These are phyloP conservation scores for Ectemnius lituratus DNA, from an alignment of 2,888 invertebrate species.

Conservation along the genomic window DNA sequence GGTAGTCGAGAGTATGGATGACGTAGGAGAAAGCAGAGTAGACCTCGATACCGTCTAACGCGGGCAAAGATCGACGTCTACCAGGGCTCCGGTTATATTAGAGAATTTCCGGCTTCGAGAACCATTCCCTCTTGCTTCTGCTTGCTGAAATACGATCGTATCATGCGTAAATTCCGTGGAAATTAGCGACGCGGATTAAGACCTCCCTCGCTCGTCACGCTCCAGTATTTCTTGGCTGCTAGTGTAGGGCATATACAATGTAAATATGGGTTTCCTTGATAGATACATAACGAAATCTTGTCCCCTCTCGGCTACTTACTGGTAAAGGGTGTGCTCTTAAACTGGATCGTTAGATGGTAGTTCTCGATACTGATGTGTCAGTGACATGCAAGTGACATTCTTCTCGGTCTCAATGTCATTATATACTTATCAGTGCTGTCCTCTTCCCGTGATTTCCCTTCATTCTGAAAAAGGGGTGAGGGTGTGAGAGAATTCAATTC, in stretches of 20 bases:
- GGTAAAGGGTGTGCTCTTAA: conserved; percentile 18
- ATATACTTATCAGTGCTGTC: neutral
- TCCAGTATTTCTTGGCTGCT: too few relatives aligned
- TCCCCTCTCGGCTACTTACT: neutral
- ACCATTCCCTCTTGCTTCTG: conserved; percentile 46
- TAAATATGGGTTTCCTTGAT: conserved; percentile 1
- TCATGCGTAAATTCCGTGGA: conserved; percentile 55
- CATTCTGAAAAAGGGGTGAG: too few relatives aligned
- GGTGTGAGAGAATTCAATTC: neutral
- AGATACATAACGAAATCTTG: conserved; percentile 13
- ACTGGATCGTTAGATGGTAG: conserved; percentile 40
- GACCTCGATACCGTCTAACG: neutral
- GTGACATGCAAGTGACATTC: conserved; percentile 26
- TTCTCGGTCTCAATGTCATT: conserved; percentile 6
- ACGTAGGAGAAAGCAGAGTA: neutral
- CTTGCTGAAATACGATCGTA: conserved; percentile 50
- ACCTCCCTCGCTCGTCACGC: conserved; percentile 3
- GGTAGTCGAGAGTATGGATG: neutral
- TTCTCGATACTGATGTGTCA: conserved; percentile 44
- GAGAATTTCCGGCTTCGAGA: conserved; percentile 40
- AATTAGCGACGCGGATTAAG: conserved; percentile 58
- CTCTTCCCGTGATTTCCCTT: neutral
- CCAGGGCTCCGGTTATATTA: conserved; percentile 36
- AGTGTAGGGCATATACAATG: neutral
- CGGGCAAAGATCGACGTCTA: conserved; percentile 34